Evolutionary conservation across 2,797 vertebrate species (phyloP), one percentile per base, ranked within the genome.

Genomic region (Enteromius paludinosus): DNA sequence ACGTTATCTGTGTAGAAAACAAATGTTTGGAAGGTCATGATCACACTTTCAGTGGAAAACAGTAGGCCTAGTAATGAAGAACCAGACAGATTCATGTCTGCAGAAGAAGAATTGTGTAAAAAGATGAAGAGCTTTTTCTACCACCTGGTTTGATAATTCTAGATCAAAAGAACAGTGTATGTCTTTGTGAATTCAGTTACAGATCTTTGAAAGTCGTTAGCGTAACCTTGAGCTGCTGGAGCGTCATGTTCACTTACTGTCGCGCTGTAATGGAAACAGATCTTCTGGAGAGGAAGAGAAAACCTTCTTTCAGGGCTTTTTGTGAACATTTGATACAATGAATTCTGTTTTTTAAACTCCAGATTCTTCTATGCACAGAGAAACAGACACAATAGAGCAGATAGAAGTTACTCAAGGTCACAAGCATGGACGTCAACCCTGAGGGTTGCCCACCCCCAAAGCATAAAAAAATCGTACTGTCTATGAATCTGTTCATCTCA

Each of bases 161-260:
- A 8, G 47, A 45, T 62, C 15, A 20, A 23, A 56, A 54, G 49
- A 33, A 52, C 12, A 23, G 49, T 6, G 28, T 20, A 33, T 2
- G 45, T 35, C 49, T 73, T 56, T 74, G 1, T 74, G 49, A 74
- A 38, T 74, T 17, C 12, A 74, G 33, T 25, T 56, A 10, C 20
- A 1, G 30, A 25, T 74, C 20, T 38, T 2, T 56, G 49, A 38
- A 56, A 74, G 71, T 38, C 71, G 15, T 73, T 38, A 23, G 20
- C 35, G 71, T 74, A 75, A 61, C 73, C 73, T 75, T 75, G 54
- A 75, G 35, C 54, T 59, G 33, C 28, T 25, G 33, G n/a, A 75
- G 54, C 61, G 73, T 75, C 73, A 61, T 75, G 73, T 75, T 75
- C 73, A 43, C 54, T 75, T 61, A 28, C 23, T 59, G 52, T 41